A percentile compares a stretch with the other conserved stretches of the same genome.
Evolutionary conservation across 2,888 invertebrate species (phyloP).

Genomic region (Clusia tigrina): DNA sequence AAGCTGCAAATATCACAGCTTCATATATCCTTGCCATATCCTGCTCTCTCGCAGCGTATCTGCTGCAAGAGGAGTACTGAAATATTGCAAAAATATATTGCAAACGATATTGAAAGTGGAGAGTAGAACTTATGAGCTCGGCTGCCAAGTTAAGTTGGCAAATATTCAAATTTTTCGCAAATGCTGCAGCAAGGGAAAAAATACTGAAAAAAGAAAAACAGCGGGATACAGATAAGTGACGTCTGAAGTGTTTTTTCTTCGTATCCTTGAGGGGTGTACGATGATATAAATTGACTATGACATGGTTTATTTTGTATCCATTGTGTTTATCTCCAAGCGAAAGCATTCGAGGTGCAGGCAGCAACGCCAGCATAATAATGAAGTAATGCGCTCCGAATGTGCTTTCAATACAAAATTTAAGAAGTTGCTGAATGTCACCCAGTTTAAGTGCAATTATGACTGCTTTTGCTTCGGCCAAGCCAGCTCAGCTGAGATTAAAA

Average conservation of each 20-base stretch:
- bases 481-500: no score
- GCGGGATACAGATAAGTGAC: not conserved
- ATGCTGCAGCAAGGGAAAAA: not conserved
- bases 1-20: not conserved
- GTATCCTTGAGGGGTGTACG: not conserved
- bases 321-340: not conserved
- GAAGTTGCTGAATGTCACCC: no score
- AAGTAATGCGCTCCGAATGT: no score
- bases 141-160: not conserved
- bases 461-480: no score
- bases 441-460: no score
- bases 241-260: not conserved
- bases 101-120: slow-evolving; percentile 7
- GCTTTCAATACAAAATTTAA: no score
- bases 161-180: not conserved
- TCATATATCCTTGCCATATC: not conserved
- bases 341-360: not conserved
- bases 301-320: not conserved
- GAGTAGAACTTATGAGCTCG: not conserved
- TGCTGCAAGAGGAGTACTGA: not conserved
- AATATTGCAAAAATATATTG: slow-evolving; percentile 7
- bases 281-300: not conserved
- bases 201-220: not conserved
- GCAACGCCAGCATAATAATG: not conserved
- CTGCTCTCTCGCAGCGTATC: not conserved